Evolutionary conservation across 2,113 vertebrate species (phyloP), one percentile per base, ranked within the genome.

Genomic region (Myrmophylax atrothorax): DNA sequence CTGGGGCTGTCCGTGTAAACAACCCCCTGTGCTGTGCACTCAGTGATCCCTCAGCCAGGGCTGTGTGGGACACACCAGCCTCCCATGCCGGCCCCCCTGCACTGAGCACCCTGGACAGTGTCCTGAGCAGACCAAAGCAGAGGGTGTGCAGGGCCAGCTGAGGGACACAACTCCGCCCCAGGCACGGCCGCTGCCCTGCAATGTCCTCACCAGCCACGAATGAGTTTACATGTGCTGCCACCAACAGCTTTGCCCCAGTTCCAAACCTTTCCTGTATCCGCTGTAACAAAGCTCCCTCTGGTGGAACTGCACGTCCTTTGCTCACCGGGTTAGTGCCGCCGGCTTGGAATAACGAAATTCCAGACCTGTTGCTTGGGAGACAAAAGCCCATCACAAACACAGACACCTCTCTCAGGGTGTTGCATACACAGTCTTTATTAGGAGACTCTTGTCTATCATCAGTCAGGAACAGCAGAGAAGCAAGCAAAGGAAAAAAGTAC

Each of bases 191-290:
- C 42, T 10, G 40, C 68, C 47, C 23, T 1, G 14, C 9, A 5
- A 4, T 1, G 11, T 3, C 14, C 50, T 24, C 55, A 8, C n/a
- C 0, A 40, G 16, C 33, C 46, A 3, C 4, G 26, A n/a, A n/a
- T n/a, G n/a, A 15, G 44, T 35, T 66, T 0, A 7, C 12, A 4
- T 0, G 2, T 35, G 1, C 12, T 0, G 1, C 0, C 0, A 7
- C 3, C 23, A 18, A 8, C 0, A 35, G 75, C 1, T 59, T 2
- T 4, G 29, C 24, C 50, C 5, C 3, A 3, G 2, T 1, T 3
- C 22, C 40, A 38, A n/a, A 1, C 7, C 8, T 1, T 7, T 22
- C 46, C 5, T 0, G 8, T 5, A 91, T 70, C 28, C 3, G 86
- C 84, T 85, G 87, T 33, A 15, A 5, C 29, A 33, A 56, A 24